Base-by-base conservation (phyloP, 1,140 invertebrate species). In the Drosophila orena region DNA sequence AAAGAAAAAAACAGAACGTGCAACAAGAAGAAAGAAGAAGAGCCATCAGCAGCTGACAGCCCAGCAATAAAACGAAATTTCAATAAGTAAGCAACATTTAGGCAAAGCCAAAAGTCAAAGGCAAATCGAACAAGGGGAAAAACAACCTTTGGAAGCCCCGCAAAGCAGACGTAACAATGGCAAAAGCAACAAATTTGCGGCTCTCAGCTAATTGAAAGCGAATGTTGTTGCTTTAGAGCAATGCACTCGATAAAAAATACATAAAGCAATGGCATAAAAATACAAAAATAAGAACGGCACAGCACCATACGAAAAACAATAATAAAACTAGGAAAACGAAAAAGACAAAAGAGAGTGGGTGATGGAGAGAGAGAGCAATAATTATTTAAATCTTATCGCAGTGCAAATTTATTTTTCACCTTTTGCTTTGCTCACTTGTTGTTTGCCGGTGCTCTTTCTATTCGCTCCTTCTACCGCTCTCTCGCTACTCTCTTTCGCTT, bases 171-270 rank as follows among this genome's bases (percentile, higher is more conserved):
- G 79, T 81, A 81, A 81, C 74, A 70, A 65, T 60, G 60, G 43
- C 62, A 44, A 69, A 35, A 68, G 54, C 62, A 69, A 84, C 40
- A 77, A 70, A 15, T 71, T 81, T 46, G 53, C 79, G 71, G 76
- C 35, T 71, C 68, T 71, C 57, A 76, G 77, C 81, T 85, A 85
- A 84, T 85, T 84, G 66, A 85, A 73, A 84, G 50, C 77, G 66
- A 79, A 62, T 59, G 54, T 75, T 58, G 66, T 78, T 66, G 60
- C 64, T 72, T 59, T 61, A 60, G 68, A 46, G 46, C 81, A 85
- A 57, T 85, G 81, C 81, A 85, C 81, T 85, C 81, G 55, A 72
- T 47, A 59, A 55, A 60, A 71, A 50, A 8, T 30, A 44, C 30
- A 30, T 30, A 77, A 66, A 20, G 8, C 66, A 73, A 81, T 81